These are phyloP conservation scores for Hyperoplus lanceolatus DNA, from an alignment of 2,797 vertebrate species.

Conservation along the genomic window DNA sequence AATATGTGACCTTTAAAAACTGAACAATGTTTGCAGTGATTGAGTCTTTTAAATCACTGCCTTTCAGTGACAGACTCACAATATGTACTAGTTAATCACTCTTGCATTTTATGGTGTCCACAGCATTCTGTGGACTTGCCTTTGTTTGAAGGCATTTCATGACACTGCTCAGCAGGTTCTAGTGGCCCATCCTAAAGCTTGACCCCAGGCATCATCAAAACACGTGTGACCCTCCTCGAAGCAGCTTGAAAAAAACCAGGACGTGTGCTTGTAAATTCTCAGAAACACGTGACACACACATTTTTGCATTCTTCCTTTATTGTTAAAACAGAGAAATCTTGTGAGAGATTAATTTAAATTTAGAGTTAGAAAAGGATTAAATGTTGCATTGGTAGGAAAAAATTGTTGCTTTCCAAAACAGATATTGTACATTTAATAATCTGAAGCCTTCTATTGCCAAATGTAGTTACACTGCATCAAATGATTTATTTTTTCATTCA, in stretches of 20 bases:
- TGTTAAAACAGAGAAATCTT: constrained; percentile 34
- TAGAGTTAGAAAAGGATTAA: constrained; percentile 4
- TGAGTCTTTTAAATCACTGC: not conserved
- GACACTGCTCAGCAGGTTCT: not conserved
- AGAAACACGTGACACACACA: not conserved
- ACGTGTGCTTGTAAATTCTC: not conserved
- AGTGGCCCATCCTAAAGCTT: not conserved
- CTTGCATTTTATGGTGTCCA: not conserved
- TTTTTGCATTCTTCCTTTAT: constrained; percentile 38
- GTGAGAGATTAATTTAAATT: constrained; percentile 13
- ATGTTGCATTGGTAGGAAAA: constrained; percentile 9
- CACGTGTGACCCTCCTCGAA: not conserved
- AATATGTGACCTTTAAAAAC: not conserved
- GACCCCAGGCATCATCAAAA: not conserved
- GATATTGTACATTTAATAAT: not conserved
- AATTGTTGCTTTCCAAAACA: constrained; percentile 15
- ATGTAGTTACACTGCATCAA: not conserved
- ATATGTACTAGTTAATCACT: not conserved
- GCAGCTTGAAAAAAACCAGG: not conserved
- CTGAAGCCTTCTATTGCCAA: not conserved
- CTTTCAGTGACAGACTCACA: not conserved
- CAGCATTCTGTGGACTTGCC: not conserved
- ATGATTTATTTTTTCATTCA: not conserved
- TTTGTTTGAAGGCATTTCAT: not conserved
- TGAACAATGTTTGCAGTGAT: not conserved